Evolutionary conservation across 2,888 invertebrate species (phyloP).

Genomic region (Drosophila anceps): DNA sequence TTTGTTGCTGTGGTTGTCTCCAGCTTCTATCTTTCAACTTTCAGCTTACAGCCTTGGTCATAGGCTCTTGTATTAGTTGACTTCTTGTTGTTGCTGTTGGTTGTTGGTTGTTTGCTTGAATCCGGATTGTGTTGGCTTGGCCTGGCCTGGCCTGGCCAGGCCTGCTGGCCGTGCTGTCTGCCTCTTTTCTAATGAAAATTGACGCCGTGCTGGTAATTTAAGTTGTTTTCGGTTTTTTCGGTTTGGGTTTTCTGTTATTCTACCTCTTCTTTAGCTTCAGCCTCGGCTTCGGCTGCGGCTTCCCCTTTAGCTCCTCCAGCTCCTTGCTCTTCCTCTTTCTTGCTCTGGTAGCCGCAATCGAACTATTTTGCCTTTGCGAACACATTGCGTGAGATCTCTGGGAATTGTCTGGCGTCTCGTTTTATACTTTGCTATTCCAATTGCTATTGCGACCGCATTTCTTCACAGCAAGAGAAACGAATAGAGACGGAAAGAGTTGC

Average conservation of each 20-base stretch:
- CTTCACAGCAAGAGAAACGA: slow-evolving; percentile 2
- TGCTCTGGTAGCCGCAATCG: slow-evolving; percentile 40
- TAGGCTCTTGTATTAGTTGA: slow-evolving; percentile 38
- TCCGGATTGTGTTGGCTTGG: slow-evolving; percentile 65
- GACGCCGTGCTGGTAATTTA: slow-evolving; percentile 80
- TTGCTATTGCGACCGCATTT: slow-evolving; percentile 35
- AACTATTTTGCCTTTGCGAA: slow-evolving; percentile 53
- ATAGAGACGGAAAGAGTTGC: neutral
- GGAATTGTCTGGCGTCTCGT: slow-evolving; percentile 22
- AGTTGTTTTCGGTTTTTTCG: slow-evolving; percentile 70
- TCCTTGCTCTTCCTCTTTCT: neutral
- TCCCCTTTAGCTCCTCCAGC: neutral
- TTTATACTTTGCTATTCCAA: slow-evolving; percentile 21
- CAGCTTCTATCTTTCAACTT: slow-evolving; percentile 45
- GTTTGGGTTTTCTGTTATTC: slow-evolving; percentile 41
- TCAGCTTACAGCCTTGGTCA: slow-evolving; percentile 30
- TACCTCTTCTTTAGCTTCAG: neutral
- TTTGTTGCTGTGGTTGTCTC: slow-evolving; percentile 50
- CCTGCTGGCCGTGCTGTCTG: slow-evolving; percentile 38
- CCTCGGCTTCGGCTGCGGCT: neutral
- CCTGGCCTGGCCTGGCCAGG: slow-evolving; percentile 15
- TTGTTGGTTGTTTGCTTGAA: slow-evolving; percentile 46
- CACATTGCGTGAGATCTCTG: slow-evolving; percentile 64
- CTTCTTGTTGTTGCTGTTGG: slow-evolving; percentile 13
- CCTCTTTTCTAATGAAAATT: slow-evolving; percentile 78